phyloP scores from a whole-genome alignment of 1,140 invertebrate species.

The Hypsibius dujardini region DNA sequence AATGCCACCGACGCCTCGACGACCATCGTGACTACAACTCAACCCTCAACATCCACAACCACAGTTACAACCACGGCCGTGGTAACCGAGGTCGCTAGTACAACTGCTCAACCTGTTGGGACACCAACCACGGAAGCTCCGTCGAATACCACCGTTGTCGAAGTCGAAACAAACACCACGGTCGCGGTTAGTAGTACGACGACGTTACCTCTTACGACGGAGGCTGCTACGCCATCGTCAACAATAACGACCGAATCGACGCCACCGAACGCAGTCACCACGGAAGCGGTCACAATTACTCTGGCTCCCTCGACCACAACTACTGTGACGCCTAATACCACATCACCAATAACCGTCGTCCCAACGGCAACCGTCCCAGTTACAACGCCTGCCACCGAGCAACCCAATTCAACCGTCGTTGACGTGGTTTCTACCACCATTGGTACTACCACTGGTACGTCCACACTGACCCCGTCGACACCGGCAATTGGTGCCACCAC shows the following conservation, averaged over 20 bases:
- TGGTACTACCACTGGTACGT: background rate
- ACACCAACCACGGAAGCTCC: too few relatives aligned
- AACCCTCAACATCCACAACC: background rate
- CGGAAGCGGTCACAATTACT: too few relatives aligned
- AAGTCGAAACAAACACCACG: too few relatives aligned
- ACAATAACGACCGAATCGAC: too few relatives aligned
- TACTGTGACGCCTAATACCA: background rate
- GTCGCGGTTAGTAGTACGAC: too few relatives aligned
- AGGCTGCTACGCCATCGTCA: too few relatives aligned
- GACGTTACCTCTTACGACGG: too few relatives aligned
- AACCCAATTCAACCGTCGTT: too few relatives aligned
- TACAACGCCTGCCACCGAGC: too few relatives aligned
- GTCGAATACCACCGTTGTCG: too few relatives aligned
- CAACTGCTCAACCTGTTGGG: background rate
- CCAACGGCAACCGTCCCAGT: background rate
- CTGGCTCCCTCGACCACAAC: too few relatives aligned
- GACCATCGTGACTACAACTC: background rate
- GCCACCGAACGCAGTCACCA: too few relatives aligned
- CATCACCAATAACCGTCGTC: background rate
- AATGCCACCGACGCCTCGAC: background rate
- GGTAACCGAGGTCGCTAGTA: background rate
- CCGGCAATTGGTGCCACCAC: background rate
- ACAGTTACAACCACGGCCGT: background rate
- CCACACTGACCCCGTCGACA: slow-evolving; percentile 3
- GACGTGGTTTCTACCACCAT: slow-evolving; percentile 1